Evolutionary conservation across 2,113 vertebrate species (phyloP), one percentile per base, ranked within the genome.

Genomic region (Lepidothrix coronata): DNA sequence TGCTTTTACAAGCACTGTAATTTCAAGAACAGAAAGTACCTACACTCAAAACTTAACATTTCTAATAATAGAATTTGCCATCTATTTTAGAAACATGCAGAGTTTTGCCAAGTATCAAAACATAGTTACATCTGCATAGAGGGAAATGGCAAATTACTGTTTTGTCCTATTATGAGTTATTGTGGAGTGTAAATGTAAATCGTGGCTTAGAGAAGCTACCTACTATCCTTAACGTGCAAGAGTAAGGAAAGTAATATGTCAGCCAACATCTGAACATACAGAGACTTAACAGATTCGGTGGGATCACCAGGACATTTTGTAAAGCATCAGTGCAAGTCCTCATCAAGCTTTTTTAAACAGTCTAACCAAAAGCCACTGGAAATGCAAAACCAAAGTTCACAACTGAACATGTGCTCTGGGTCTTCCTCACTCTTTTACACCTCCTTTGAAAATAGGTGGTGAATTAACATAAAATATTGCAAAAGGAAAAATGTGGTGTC

Each of bases 31-130:
- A 88, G 55, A 88, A 93, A 54, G 37, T 63, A 85, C 71, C 43
- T 83, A 14, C 54, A 54, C 43, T 77, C 57, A 70, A 88, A 95
- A 51, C 11, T 55, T 54, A 88, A 44, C n/a, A 43, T 84, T 85
- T 93, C 59, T 77, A 88, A n/a, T 76, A 80, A 58, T 52, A 90
- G 88, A 70, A 63, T 80, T 63, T 91, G 65, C 52, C 31, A 49
- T 37, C 48, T 92, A 18, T 65, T 75, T 67, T 43, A 74, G 70
- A 90, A 85, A 51, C 19, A 52, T 19, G 24, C 8, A 55, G 39
- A 80, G 72, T 86, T 95, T 93, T 78, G 33, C 81, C 43, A 91
- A 76, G 43, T 85, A 68, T 89, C 82, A 91, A 86, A 83, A 83
- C 28, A 46, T 2, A 77, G 67, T 62, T 91, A 48, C 46, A 59